Conservation (phyloP, 2,113 vertebrate species). For the Vireo altiloquus region DNA sequence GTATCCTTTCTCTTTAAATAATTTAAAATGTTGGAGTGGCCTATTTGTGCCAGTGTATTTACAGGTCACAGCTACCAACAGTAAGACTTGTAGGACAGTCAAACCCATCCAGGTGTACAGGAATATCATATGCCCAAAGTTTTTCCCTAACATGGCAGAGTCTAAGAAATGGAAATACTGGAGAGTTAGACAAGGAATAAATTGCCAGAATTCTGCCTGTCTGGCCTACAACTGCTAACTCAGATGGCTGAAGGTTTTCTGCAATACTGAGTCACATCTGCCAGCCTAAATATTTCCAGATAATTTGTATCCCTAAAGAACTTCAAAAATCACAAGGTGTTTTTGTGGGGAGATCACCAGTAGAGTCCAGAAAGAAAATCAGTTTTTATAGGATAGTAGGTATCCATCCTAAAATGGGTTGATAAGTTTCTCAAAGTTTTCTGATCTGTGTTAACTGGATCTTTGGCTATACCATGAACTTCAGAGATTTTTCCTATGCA, state of each 20-base stretch:
- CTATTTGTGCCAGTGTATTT: neutral
- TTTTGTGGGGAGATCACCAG: neutral
- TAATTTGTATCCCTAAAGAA: neutral
- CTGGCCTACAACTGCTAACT: no score
- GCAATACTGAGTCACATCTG: neutral
- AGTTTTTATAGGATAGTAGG: neutral
- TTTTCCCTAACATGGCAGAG: neutral
- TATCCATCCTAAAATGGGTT: neutral
- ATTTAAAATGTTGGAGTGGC: neutral
- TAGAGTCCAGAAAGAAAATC: neutral
- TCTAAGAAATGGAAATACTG: neutral
- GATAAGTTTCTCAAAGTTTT: neutral
- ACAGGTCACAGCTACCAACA: neutral
- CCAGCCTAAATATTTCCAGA: neutral
- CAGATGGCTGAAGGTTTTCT: neutral
- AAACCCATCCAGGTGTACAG: neutral
- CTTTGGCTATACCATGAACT: neutral
- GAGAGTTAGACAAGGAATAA: neutral
- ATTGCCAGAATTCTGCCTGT: neutral
- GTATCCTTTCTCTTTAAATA: neutral
- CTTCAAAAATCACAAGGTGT: neutral
- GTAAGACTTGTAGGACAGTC: neutral
- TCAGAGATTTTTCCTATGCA: neutral
- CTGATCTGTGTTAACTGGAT: neutral
- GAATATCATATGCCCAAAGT: neutral